Base-by-base conservation (phyloP, 2,888 invertebrate genomes). In the Oeneis ivallda region DNA sequence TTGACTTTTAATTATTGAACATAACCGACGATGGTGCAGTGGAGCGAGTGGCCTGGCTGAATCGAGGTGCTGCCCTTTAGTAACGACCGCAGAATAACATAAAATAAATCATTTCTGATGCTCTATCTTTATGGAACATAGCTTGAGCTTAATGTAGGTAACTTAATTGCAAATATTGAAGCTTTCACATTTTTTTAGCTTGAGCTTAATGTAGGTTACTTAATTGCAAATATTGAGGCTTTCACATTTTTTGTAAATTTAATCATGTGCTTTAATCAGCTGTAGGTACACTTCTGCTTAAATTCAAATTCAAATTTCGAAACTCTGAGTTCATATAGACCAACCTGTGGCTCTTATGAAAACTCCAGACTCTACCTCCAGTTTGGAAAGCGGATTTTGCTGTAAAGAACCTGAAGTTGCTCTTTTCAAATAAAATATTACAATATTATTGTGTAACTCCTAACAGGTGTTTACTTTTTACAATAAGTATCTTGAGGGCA, bases 1-100 rank as follows among this genome's bases (percentile, higher is more conserved):
- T 79, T 66, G 82, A 81, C 79, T 85, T 84, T 86, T 87, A 85
- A 85, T 87, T 86, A 86, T 83, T 79, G 77, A 78, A 80, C 74
- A 74, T 68, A 76, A 76, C 76, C 72, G 73, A 83, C 81, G 81
- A 85, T 72, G 62, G 63, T 56, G 66, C 43, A 57, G 62, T 59
- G 61, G 49, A 67, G 62, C 72, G 76, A 73, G 72, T 69, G 75
- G 52, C 41, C 76, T 72, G 69, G 41, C 63, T 70, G 73, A 70
- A 66, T 70, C 62, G 76, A 75, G 73, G 75, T 76, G 74, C 66
- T 83, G 84, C 81, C 83, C 83, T 87, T 87, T 85, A 84, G 82
- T 83, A 80, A 81, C 81, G 74, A 76, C 75, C 77, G 80, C 61
- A 41, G 41, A 41, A 50, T 50, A 52, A 52, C 52, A 83, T 41